Evolutionary conservation across 1,140 invertebrate genomes (phyloP).

Genomic region (Drosophila pseudoobscura): DNA sequence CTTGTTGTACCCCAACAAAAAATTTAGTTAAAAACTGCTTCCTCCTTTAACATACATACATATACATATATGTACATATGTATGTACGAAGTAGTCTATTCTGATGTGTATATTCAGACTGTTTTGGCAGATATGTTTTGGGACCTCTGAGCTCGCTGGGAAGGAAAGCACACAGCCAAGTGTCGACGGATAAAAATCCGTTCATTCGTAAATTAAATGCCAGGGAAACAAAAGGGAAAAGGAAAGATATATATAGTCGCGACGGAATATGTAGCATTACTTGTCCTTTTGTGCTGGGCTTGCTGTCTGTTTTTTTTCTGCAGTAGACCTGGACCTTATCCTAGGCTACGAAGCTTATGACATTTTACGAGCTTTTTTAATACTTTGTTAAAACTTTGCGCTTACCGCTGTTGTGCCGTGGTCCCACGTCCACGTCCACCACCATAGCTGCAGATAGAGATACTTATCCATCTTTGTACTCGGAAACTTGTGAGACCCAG

Average conservation of each 20-base stretch:
- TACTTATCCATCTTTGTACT: slow-evolving; percentile 55
- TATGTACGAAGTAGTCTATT: too few relatives aligned
- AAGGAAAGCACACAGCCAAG: slow-evolving; percentile 3
- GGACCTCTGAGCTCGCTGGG: not conserved
- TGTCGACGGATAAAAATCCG: too few relatives aligned
- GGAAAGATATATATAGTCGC: slow-evolving; percentile 32
- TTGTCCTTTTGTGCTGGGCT: slow-evolving; percentile 28
- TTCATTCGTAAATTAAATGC: not conserved
- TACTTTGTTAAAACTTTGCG: slow-evolving; percentile 63
- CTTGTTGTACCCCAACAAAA: too few relatives aligned
- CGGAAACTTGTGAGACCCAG: slow-evolving; percentile 45
- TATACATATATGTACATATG: too few relatives aligned
- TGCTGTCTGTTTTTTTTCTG: slow-evolving; percentile 7
- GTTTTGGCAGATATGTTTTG: too few relatives aligned
- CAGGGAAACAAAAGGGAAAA: not conserved
- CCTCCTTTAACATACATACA: too few relatives aligned
- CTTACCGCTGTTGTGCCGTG: not conserved
- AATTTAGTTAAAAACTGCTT: too few relatives aligned
- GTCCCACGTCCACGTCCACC: not conserved
- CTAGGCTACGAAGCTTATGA: slow-evolving; percentile 64
- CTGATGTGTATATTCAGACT: too few relatives aligned
- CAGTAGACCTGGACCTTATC: slow-evolving; percentile 52
- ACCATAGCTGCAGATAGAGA: slow-evolving; percentile 18
- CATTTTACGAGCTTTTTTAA: slow-evolving; percentile 70
- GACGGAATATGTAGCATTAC: slow-evolving; percentile 43